Percentiles rank a stretch among this genome's conserved stretches.
Conservation (phyloP, 2,797 vertebrate species). For the Poeciliopsis gracilis region DNA sequence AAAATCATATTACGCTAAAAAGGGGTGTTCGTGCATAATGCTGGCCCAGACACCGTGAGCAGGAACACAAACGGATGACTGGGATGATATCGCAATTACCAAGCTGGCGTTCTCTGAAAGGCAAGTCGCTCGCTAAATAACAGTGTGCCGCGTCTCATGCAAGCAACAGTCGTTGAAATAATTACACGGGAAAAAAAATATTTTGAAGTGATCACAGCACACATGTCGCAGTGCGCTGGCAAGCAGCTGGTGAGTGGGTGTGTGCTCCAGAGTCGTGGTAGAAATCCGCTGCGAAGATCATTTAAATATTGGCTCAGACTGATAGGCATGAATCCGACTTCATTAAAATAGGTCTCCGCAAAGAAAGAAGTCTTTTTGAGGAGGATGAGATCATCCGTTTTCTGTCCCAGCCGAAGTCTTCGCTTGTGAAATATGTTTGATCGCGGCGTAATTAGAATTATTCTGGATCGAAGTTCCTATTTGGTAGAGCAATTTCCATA, state of each 20-base stretch:
- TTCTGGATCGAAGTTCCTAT: not conserved
- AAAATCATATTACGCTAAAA: slow-evolving; percentile 29
- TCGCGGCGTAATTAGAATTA: not conserved
- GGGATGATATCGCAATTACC: slow-evolving; percentile 47
- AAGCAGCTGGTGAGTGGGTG: slow-evolving; percentile 55
- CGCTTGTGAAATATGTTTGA: not conserved
- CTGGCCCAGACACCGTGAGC: slow-evolving; percentile 27
- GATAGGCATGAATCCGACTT: not conserved
- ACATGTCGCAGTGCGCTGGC: slow-evolving; percentile 29
- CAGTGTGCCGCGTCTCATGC: slow-evolving; percentile 18
- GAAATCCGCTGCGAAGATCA: slow-evolving; percentile 4
- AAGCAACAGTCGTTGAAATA: slow-evolving; percentile 44
- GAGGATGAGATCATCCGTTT: not conserved
- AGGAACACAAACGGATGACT: slow-evolving; percentile 32
- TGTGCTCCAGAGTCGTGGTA: slow-evolving; percentile 16
- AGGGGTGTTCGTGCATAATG: slow-evolving; percentile 30
- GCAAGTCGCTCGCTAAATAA: slow-evolving; percentile 31
- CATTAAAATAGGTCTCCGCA: not conserved
- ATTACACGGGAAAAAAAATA: slow-evolving; percentile 28
- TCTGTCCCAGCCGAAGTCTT: not conserved
- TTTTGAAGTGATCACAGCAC: slow-evolving; percentile 38
- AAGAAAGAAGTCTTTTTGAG: not conserved
- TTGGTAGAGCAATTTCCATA: not conserved
- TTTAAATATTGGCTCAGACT: slow-evolving; percentile 25
- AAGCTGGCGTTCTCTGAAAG: slow-evolving; percentile 23